Evolutionary conservation across 2,888 invertebrate species (phyloP), one percentile per base, ranked within the genome.

Genomic region (Tortrix viridana): DNA sequence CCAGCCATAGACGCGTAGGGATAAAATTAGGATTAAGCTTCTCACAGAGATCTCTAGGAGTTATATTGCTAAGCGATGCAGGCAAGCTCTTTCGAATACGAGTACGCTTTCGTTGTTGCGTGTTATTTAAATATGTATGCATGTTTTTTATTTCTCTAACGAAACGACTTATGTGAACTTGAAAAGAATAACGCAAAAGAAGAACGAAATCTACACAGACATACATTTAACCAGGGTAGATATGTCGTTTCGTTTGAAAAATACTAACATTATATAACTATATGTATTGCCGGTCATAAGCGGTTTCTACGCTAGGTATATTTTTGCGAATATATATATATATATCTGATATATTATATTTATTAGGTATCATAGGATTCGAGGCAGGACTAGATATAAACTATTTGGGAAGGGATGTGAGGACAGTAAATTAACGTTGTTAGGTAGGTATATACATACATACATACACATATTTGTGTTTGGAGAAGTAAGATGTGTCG

Each of bases 1-100:
- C 90, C 90, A 89, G 91, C 89, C 88, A 88, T 86, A 85, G 88
- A 81, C 82, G 77, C 85, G 83, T 83, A 85, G 73, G 87, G 78
- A 81, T 83, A 76, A 74, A 59, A 49, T 20, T 60, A 72, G 69
- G 66, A 55, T 69, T 76, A 74, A 73, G 65, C 60, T 71, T 77
- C 65, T 67, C 70, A 70, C 68, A 74, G 38, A 64, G 55, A 60
- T 54, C 49, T 54, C 38, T 54, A 54, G 38, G 41, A 53, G 53
- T 53, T 22, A 50, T 57, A 46, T 56, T 43, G 19, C 38, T 19
- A 41, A 26, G 46, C 37, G 46, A 49, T 61, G 50, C 57, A 41
- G 50, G 46, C 62, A 74, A 74, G 82, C 82, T 75, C 81, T 76
- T 76, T 62, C 73, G 81, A 74, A 80, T 84, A 82, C 73, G 81